Evolutionary conservation across 2,888 invertebrate genomes (phyloP), one percentile per base, ranked within the genome.

Genomic region (Acanthacorydalis orientalis): DNA sequence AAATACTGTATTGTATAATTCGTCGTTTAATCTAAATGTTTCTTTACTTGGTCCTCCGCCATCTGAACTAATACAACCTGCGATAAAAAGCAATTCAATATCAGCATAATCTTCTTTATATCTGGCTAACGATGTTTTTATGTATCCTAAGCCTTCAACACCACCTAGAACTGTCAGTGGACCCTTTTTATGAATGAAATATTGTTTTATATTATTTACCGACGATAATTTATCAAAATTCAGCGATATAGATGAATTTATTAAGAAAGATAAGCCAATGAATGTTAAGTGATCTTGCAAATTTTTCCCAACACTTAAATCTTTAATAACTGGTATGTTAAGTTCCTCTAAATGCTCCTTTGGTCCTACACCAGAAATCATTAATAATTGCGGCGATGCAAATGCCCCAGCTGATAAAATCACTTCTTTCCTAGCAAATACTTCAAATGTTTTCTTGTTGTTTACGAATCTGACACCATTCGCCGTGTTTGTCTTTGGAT

Each of bases 381-480:
- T 76, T 14, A 80, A 56, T 10, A 90, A 60, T 61, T 90, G 86
- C 0, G 89, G 83, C 1, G 85, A 79, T 62, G 83, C 84, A 52
- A 90, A 78, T 0, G 86, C 77, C 1, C 89, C 78, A 40, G 70
- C 77, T 54, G 73, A 70, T 31, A 78, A 55, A 50, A 78, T 74
- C 1, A 79, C 66, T 54, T 73, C 74, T 51, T 69, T 72, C 33
- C 62, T 62, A 7, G 73, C 73, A 14, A 53, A 52, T 7, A 63
- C 65, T 14, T 32, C 51, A 32, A 56, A 53, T 34, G 47, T 53
- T 45, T 51, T 50, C 0, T 58, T 56, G 40, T 56, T 56, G 42
- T 56, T 55, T 1, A 55, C 52, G 49, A 55, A 72, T 48, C 66
- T 60, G 0, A 75, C 72, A 0, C 72, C 74, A 37, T 62, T 59